These are phyloP conservation scores for Paratilapia polleni DNA, from an alignment of 2,113 vertebrate genomes.

Conservation along the genomic window DNA sequence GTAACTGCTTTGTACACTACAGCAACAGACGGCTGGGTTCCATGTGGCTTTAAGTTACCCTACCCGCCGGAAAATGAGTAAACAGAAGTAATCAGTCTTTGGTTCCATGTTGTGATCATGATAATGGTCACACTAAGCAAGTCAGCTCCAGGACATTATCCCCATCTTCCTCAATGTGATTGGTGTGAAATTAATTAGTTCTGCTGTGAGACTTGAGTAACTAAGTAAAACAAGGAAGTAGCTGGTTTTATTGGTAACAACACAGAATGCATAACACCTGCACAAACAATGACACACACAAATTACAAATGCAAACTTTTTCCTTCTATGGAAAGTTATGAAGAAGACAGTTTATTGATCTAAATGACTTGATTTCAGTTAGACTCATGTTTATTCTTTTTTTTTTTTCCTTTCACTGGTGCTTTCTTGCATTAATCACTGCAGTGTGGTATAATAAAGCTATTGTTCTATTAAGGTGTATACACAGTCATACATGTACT, in stretches of 20 bases:
- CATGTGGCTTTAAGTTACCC: constrained; percentile 39
- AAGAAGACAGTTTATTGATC: too few species aligned
- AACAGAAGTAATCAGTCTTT: constrained; percentile 51
- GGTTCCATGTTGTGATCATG: constrained; percentile 46
- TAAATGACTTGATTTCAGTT: constrained; percentile 2
- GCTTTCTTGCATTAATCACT: neutral
- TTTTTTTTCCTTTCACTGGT: neutral
- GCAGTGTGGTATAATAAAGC: neutral
- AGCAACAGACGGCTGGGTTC: constrained; percentile 43
- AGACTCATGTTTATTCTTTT: constrained; percentile 4
- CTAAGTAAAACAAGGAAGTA: constrained; percentile 29
- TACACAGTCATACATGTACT: neutral
- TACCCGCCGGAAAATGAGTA: constrained; percentile 34
- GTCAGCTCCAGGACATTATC: constrained; percentile 41
- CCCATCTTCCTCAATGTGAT: constrained; percentile 38
- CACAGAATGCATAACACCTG: neutral
- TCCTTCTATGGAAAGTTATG: neutral
- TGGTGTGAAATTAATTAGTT: constrained; percentile 59
- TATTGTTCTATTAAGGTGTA: too few species aligned
- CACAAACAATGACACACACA: neutral
- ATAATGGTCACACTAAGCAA: constrained; percentile 46
- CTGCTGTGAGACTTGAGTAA: constrained; percentile 37
- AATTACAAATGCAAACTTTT: neutral
- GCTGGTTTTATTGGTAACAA: constrained; percentile 28
- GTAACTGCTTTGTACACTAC: constrained; percentile 30